Percentiles rank a stretch among this genome's conserved stretches.
phyloP scores from a whole-genome alignment of 2,888 invertebrate genomes.

The Gryllus longicercus region DNA sequence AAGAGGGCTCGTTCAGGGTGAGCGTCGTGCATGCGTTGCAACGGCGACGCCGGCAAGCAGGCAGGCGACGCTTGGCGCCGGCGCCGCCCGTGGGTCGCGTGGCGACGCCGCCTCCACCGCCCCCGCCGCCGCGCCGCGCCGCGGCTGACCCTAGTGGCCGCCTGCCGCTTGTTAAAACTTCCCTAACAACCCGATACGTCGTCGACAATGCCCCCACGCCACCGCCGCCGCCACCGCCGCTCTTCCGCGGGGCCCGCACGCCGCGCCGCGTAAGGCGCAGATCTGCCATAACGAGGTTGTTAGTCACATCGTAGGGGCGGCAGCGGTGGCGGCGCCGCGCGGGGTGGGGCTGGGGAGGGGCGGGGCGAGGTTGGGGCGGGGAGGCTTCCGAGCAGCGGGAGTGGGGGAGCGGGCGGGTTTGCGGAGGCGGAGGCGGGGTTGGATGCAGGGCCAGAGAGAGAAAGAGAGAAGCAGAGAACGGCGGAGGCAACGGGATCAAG shows the following conservation, averaged over 20 bases:
- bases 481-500: too few species aligned
- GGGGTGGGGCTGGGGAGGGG: neutral
- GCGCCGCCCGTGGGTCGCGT: too few species aligned
- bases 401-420: neutral
- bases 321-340: neutral
- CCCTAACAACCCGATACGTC: conserved; percentile 17
- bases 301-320: conserved; percentile 17
- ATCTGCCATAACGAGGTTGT: conserved; percentile 17
- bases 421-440: neutral
- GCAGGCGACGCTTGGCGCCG: too few species aligned
- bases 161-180: neutral
- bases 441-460: neutral
- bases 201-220: neutral
- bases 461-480: too few species aligned
- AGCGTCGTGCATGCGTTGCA: too few species aligned
- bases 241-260: neutral
- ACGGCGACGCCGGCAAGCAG: too few species aligned
- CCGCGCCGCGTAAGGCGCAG: neutral
- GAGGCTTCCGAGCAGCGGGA: neutral
- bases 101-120: too few species aligned
- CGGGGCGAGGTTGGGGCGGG: neutral
- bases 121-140: neutral
- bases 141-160: conserved; percentile 6
- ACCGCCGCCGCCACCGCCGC: neutral
- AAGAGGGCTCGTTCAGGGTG: too few species aligned